These are phyloP conservation scores for Saguinus midas DNA, from an alignment of 2,113 vertebrate species.

Conservation along the genomic window DNA sequence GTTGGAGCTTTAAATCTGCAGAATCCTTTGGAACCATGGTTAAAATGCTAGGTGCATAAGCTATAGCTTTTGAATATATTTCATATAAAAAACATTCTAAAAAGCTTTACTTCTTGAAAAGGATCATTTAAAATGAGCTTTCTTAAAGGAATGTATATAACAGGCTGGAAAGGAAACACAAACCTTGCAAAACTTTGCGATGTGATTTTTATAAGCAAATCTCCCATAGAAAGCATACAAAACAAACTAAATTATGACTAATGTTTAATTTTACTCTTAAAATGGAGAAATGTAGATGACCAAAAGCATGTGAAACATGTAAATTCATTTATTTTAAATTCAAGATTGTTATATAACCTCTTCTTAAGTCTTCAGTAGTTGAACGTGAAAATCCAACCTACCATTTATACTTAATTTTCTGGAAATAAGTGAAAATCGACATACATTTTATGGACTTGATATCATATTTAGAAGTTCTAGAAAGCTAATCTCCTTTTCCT, in stretches of 20 bases:
- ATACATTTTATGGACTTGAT: neutral
- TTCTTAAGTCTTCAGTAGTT: neutral
- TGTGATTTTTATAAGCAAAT: slow-evolving; percentile 18
- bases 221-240: neutral
- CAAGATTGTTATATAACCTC: neutral
- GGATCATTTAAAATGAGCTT: slow-evolving; percentile 8
- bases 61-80: slow-evolving; percentile 64
- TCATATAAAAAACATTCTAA: slow-evolving; percentile 57
- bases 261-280: slow-evolving; percentile 7
- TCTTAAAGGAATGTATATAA: neutral
- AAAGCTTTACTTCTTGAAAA: slow-evolving; percentile 60
- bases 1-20: slow-evolving; percentile 58
- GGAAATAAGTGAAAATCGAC: neutral
- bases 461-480: slow-evolving; percentile 5
- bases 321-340: slow-evolving; percentile 9
- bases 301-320: neutral
- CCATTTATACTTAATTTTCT: neutral
- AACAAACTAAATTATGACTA: slow-evolving; percentile 10
- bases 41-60: slow-evolving; percentile 58
- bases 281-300: neutral
- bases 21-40: slow-evolving; percentile 55
- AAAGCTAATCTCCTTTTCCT: neutral
- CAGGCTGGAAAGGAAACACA: slow-evolving; percentile 18
- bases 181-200: neutral
- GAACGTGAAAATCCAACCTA: neutral